These are phyloP conservation scores for Cephus nigrinus DNA, from an alignment of 2,888 invertebrate species.

Conservation along the genomic window DNA sequence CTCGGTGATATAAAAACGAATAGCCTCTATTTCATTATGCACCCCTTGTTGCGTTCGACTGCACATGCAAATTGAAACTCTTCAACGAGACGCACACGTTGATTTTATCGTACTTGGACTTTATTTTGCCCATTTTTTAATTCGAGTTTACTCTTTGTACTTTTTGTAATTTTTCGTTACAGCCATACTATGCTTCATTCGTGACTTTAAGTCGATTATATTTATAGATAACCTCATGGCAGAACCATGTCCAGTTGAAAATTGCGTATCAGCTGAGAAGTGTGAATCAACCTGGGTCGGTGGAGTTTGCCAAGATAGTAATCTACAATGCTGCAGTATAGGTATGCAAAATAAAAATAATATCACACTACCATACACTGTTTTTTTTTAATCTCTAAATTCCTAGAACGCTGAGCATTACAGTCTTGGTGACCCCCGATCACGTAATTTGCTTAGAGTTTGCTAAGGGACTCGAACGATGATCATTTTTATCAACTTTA, in stretches of 20 bases:
- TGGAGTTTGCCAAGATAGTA: background rate
- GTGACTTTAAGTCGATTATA: background rate
- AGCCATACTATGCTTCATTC: background rate
- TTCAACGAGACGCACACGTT: background rate
- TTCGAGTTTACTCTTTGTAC: background rate
- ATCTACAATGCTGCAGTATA: background rate
- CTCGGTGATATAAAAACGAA: background rate
- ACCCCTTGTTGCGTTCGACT: background rate
- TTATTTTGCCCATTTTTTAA: background rate
- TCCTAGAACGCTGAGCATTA: background rate
- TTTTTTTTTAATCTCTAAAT: constrained; percentile 18
- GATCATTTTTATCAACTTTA: too few species aligned
- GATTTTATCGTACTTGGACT: background rate
- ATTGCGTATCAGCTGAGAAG: constrained; percentile 30
- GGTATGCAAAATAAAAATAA: background rate
- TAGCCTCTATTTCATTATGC: background rate
- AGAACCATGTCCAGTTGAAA: constrained; percentile 27
- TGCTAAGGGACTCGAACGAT: too few species aligned
- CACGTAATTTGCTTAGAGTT: too few species aligned
- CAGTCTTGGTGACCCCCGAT: too few species aligned
- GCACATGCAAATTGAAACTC: background rate
- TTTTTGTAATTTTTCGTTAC: background rate
- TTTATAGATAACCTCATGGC: background rate
- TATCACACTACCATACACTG: background rate
- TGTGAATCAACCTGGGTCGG: constrained; percentile 21